Evolutionary conservation across 1,140 invertebrate species (phyloP).

Genomic region (Augochlora pura): DNA sequence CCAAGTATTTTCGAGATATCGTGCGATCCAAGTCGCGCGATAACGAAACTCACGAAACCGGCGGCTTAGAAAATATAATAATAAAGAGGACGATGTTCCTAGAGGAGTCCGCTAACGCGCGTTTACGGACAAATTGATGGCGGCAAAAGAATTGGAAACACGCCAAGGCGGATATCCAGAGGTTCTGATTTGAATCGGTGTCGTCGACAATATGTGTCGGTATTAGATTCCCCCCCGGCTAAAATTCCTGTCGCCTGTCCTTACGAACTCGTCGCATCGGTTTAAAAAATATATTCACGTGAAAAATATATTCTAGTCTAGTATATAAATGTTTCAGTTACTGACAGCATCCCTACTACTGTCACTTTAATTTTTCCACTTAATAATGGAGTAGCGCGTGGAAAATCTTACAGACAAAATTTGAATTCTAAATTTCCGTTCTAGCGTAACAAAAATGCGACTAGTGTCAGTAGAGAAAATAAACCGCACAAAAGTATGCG

Average conservation of each 20-base stretch:
- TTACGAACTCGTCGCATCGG: background rate
- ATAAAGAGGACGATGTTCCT: conserved; percentile 42
- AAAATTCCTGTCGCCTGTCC: background rate
- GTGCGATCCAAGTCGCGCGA: background rate
- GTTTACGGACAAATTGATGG: conserved; percentile 48
- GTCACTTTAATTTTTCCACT: too few relatives aligned
- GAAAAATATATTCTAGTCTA: too few relatives aligned
- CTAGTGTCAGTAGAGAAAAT: too few relatives aligned
- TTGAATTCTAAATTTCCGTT: too few relatives aligned
- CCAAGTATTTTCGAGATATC: background rate
- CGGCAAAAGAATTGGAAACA: conserved; percentile 48
- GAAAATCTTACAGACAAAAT: too few relatives aligned
- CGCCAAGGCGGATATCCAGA: conserved; percentile 59
- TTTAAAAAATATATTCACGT: background rate
- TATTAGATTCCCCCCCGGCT: background rate
- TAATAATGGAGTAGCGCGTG: too few relatives aligned
- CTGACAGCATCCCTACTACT: too few relatives aligned
- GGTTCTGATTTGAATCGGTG: conserved; percentile 51
- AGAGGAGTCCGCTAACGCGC: conserved; percentile 51
- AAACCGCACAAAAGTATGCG: too few relatives aligned
- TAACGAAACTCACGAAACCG: background rate
- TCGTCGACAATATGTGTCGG: conserved; percentile 31
- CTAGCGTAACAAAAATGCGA: too few relatives aligned
- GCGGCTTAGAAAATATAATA: conserved; percentile 26
- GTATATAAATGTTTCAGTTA: too few relatives aligned